Evolutionary conservation across 2,113 vertebrate species (phyloP).

Genomic region (Narcine bancroftii): DNA sequence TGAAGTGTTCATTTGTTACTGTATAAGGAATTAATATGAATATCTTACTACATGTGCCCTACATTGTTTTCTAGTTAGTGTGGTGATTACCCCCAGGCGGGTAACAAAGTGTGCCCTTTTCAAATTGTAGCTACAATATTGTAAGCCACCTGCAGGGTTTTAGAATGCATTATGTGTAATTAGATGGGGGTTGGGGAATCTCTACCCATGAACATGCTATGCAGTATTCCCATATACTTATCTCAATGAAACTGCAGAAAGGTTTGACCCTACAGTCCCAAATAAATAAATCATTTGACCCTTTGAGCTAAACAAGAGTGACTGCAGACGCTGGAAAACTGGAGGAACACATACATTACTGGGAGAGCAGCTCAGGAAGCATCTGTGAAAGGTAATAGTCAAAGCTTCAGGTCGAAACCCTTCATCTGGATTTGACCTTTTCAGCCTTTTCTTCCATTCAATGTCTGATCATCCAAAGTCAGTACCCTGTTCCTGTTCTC

Average conservation of each 20-base stretch:
- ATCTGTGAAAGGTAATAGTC: too few relatives aligned
- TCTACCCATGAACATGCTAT: background rate
- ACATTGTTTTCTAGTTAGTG: background rate
- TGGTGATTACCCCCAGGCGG: background rate
- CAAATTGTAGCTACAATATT: background rate
- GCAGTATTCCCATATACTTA: background rate
- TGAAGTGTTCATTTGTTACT: conserved; percentile 27
- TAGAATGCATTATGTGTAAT: background rate
- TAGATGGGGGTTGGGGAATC: background rate
- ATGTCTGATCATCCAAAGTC: too few relatives aligned
- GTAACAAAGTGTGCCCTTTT: background rate
- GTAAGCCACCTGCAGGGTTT: background rate
- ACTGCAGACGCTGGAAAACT: too few relatives aligned
- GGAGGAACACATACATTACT: too few relatives aligned
- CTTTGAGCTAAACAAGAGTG: too few relatives aligned
- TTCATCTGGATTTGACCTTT: too few relatives aligned
- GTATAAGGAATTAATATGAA: conserved; percentile 15
- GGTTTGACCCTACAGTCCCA: background rate
- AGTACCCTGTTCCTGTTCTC: too few relatives aligned
- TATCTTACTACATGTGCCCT: background rate
- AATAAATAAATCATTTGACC: too few relatives aligned
- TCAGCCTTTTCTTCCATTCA: too few relatives aligned
- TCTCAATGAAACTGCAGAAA: background rate
- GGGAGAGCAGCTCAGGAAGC: too few relatives aligned
- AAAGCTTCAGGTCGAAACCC: too few relatives aligned